Evolutionary conservation across 2,888 invertebrate species (phyloP), one percentile per base, ranked within the genome.

Genomic region (Drosophila melanosoma): DNA sequence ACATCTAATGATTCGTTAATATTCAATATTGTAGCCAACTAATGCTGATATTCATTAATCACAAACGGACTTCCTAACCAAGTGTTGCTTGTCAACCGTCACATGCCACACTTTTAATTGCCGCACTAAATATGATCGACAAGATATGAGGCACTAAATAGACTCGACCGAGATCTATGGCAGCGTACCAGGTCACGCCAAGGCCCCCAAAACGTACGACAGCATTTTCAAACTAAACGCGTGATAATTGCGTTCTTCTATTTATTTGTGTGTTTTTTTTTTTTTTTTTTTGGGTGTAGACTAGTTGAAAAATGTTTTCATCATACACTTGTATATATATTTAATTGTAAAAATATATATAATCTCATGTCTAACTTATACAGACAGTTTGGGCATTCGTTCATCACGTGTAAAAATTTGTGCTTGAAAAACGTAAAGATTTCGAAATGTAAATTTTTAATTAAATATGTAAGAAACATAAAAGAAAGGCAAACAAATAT

Each of bases 201-300:
- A 85, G 85, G 85, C 80, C 88, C 73, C 29, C n/a, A 45, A 69
- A 80, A 78, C 66, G 63, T 68, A 38, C 76, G 76, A 63, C 58
- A 63, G 66, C 42, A 66, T 4, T 62, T 59, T 57, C 42, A 51
- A 68, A 62, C 66, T 56, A 69, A 67, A 75, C 48, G 76, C 73
- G 70, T 65, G 60, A 68, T 51, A 69, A 64, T 77, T 77, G 69
- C 42, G 20, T 48, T 56, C 20, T 45, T 4, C 23, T 45, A 23
- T 45, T 40, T 40, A 1, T 17, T 38, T 38, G 17, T 36, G 6
- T 36, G 17, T 7, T 36, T 7, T 35, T 35, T 35, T 52, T 65
- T 66, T 76, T 71, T 81, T 86, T 69, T 79, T 72, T 83, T 86
- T 32, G 72, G 61, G 72, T 87, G 80, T 83, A 84, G 67, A 62